Conservation (phyloP, 2,113 vertebrate species). For the Vulpes ferrilata region DNA sequence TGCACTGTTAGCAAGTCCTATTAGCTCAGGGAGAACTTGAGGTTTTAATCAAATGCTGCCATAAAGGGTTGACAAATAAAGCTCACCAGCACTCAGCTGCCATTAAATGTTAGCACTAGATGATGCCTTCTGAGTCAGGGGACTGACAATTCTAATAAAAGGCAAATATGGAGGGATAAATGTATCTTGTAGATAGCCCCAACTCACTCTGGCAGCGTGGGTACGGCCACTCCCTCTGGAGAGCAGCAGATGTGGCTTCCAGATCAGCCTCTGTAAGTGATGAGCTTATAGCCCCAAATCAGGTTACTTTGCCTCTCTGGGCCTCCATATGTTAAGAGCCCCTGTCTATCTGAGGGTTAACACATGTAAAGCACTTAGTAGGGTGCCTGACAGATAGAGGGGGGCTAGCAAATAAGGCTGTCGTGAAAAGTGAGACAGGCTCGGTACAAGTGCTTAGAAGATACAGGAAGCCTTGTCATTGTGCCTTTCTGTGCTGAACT, state of each 20-base stretch:
- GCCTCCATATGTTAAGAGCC: neutral
- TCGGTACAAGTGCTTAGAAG: neutral
- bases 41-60: neutral
- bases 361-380: neutral
- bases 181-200: neutral
- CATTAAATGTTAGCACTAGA: neutral
- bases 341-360: neutral
- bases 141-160: neutral
- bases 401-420: neutral
- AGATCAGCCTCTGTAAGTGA: neutral
- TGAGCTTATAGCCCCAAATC: neutral
- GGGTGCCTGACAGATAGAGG: neutral
- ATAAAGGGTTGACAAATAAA: neutral
- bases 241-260: neutral
- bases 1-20: neutral
- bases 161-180: neutral
- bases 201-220: neutral
- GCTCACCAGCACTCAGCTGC: neutral
- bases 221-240: neutral
- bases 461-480: neutral
- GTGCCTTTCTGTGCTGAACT: neutral
- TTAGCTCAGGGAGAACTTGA: neutral
- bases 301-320: neutral
- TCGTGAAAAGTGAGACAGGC: neutral
- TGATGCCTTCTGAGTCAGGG: neutral